Evolutionary conservation across 2,113 vertebrate genomes (phyloP), one percentile per base, ranked within the genome.

Genomic region (Fukomys damarensis): DNA sequence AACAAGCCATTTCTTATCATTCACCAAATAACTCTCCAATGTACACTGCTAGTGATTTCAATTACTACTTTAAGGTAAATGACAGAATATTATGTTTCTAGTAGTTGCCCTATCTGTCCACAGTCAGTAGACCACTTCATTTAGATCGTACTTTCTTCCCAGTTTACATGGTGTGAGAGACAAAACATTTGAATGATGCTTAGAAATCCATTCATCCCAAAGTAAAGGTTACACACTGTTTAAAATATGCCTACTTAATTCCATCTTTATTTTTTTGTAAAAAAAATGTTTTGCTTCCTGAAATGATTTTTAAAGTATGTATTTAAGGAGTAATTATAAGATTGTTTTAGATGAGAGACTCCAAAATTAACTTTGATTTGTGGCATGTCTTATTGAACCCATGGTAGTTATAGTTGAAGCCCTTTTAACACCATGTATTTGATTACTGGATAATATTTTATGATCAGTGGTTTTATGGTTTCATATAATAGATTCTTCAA

Each of bases 191-290:
- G 65, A 91, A 68, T 76, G 35, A 77, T 91, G 59, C 38, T 95
- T 84, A 91, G 77, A 82, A 97, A 88, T 88, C 77, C 72, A 76
- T 94, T 80, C 74, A 80, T 94, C 46, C 46, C 77, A 86, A 92
- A 95, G 58, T 94, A 93, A 94, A 92, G 70, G 49, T 85, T 96
- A 74, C 56, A 87, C 26, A 92, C 74, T 92, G 17, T 95, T 95
- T 87, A 76, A 96, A 95, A 88, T 88, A 32, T 94, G 41, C 63
- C 65, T 82, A 3, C 74, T 66, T 96, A 70, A 85, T 86, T 58
- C 35, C 8, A 84, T 91, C 65, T 85, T 63, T 91, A 77, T 70
- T 85, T 93, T 80, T 87, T 87, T 49, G 52, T 59, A 68, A 61
- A 91, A 97, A 68, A 79, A 88, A 94, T 58, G 43, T 68, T 79